These are phyloP conservation scores for Nematolebias whitei DNA, from an alignment of 2,113 vertebrate genomes.

Conservation along the genomic window DNA sequence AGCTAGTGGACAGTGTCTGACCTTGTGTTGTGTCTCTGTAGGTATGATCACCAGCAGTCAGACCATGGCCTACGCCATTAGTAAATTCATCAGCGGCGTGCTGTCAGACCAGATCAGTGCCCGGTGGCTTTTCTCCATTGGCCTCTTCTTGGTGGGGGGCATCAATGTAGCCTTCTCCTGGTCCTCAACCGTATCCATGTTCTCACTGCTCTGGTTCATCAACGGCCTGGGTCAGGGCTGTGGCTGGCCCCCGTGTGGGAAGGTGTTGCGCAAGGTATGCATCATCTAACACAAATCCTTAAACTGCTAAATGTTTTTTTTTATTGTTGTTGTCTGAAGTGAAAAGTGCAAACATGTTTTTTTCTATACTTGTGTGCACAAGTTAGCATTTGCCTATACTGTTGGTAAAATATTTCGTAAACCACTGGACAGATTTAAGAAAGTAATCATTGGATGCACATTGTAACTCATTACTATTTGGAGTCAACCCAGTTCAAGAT, in stretches of 20 bases:
- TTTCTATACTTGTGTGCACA: too few relatives aligned
- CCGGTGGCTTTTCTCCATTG: slow-evolving; percentile 93
- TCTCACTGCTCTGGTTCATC: slow-evolving; percentile 93
- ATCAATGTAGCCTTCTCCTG: slow-evolving; percentile 92
- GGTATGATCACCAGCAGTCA: slow-evolving; percentile 97
- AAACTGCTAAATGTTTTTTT: background rate
- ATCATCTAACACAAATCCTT: background rate
- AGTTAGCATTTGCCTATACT: too few relatives aligned
- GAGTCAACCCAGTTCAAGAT: too few relatives aligned
- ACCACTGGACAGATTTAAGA: too few relatives aligned
- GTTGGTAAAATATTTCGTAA: too few relatives aligned
- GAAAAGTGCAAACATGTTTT: too few relatives aligned
- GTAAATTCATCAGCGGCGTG: slow-evolving; percentile 96
- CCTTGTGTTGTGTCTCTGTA: slow-evolving; percentile 51
- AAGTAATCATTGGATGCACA: too few relatives aligned
- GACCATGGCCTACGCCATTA: slow-evolving; percentile 94
- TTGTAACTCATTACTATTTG: too few relatives aligned
- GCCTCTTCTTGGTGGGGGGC: slow-evolving; percentile 90
- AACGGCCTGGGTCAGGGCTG: slow-evolving; percentile 96
- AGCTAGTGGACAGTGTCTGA: background rate
- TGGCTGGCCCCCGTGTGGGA: slow-evolving; percentile 96
- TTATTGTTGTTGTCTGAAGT: background rate
- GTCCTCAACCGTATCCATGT: slow-evolving; percentile 86
- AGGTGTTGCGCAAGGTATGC: slow-evolving; percentile 90
- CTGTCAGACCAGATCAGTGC: slow-evolving; percentile 93